phyloP scores from a whole-genome alignment of 2,888 invertebrate species.

The Harpagoxenus sublaevis region DNA sequence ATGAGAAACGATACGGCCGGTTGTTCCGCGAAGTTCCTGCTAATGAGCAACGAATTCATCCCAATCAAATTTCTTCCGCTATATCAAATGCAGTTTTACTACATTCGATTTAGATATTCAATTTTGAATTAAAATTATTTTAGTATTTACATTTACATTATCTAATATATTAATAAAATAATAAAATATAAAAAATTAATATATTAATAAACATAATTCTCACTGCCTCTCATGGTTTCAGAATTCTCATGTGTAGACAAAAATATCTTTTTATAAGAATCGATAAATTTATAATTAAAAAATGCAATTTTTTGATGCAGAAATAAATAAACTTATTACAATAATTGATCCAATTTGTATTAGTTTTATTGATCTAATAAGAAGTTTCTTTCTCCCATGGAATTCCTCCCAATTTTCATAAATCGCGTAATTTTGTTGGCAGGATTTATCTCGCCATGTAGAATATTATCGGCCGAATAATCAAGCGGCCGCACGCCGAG shows the following conservation, averaged over 20 bases:
- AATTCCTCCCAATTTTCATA: constrained; percentile 5
- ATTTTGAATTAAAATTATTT: not conserved
- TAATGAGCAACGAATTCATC: constrained; percentile 36
- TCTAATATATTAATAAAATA: not conserved
- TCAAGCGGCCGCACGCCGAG: constrained; percentile 43
- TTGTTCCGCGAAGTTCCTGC: not conserved
- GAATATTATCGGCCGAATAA: constrained; percentile 47
- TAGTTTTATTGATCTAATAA: not conserved
- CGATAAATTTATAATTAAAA: not conserved
- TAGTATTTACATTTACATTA: not conserved
- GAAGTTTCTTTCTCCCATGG: not conserved
- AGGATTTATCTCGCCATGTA: constrained; percentile 57
- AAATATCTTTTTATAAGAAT: not conserved
- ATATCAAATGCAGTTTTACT: not conserved
- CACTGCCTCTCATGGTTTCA: not conserved
- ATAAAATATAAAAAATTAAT: not conserved
- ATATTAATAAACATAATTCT: constrained; percentile 8
- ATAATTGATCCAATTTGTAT: not conserved
- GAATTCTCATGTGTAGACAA: not conserved
- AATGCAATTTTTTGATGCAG: not conserved
- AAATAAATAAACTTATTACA: not conserved
- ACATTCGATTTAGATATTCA: not conserved
- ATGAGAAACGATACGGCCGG: constrained; percentile 39
- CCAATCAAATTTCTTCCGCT: not conserved
- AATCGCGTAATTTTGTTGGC: constrained; percentile 3